Conservation (phyloP, 64 coral and sea anemone genomes). For the Pachyseris speciosa region DNA sequence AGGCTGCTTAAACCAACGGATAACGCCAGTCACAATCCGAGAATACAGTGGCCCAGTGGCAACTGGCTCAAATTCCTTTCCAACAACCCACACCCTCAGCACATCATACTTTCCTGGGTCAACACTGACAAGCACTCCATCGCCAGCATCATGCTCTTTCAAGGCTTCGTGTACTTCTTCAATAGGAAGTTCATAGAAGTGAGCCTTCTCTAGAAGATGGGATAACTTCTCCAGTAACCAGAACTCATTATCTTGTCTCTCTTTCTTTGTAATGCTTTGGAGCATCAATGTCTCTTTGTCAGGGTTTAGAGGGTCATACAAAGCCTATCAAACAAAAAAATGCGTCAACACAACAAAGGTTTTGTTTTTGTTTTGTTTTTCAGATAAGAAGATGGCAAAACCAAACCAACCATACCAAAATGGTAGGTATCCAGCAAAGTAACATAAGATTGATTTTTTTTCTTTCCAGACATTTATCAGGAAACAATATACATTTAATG, state of each 20-base stretch:
- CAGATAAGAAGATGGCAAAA: no score
- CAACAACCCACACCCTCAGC: slow-evolving; percentile 84
- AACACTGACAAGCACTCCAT: slow-evolving; percentile 90
- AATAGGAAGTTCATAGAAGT: slow-evolving; percentile 87
- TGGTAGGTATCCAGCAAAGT: no score
- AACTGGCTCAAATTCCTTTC: slow-evolving; percentile 77
- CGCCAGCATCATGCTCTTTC: slow-evolving; percentile 83
- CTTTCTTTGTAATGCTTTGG: slow-evolving; percentile 50
- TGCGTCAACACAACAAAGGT: background rate
- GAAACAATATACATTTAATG: no score
- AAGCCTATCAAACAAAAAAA: slow-evolving; percentile 23
- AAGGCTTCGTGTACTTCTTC: slow-evolving; percentile 61
- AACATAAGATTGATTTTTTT: no score
- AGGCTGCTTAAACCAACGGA: slow-evolving; percentile 9
- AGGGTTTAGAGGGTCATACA: slow-evolving; percentile 92
- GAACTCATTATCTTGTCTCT: slow-evolving; percentile 73
- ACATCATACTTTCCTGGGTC: slow-evolving; percentile 84
- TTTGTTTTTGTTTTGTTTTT: no score
- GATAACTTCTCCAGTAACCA: slow-evolving; percentile 71
- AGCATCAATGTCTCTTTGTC: slow-evolving; percentile 89
- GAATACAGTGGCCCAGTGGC: slow-evolving; percentile 55
- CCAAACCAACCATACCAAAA: no score
- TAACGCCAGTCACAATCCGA: background rate
- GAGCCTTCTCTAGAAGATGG: slow-evolving; percentile 75
- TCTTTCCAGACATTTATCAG: no score